A percentile compares a stretch with the other conserved stretches of the same genome.
Conservation (phyloP, 2,113 vertebrate genomes). For the Petaurus breviceps region DNA sequence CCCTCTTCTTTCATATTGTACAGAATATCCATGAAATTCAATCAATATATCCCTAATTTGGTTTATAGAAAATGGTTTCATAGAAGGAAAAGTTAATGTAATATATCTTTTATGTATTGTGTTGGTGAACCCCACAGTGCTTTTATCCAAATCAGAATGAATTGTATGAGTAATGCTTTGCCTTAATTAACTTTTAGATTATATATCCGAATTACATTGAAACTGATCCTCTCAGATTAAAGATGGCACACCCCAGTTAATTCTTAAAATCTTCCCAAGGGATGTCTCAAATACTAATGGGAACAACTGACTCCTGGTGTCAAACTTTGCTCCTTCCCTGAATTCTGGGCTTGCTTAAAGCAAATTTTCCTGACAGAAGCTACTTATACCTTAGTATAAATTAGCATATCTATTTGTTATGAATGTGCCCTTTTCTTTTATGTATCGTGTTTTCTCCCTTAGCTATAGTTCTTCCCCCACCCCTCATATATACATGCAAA, state of each 20-base stretch:
- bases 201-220: slow-evolving; percentile 1
- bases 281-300: background rate
- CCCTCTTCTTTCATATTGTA: background rate
- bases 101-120: background rate
- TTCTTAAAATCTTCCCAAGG: background rate
- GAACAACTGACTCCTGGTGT: background rate
- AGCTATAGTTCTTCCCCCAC: background rate
- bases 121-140: background rate
- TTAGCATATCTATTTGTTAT: background rate
- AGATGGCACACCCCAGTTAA: background rate
- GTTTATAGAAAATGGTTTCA: background rate
- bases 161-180: background rate
- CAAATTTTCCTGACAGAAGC: background rate
- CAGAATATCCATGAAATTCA: background rate
- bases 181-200: slow-evolving; percentile 23
- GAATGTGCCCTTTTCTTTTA: background rate
- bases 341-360: background rate
- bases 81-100: background rate
- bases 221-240: slow-evolving; percentile 11
- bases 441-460: background rate
- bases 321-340: background rate
- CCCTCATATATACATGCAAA: background rate
- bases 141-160: background rate
- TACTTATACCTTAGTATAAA: background rate
- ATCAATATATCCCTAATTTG: background rate